A percentile compares a stretch with the other conserved stretches of the same genome.
phyloP scores from a whole-genome alignment of 2,888 invertebrate genomes.

The Oithona nana region DNA sequence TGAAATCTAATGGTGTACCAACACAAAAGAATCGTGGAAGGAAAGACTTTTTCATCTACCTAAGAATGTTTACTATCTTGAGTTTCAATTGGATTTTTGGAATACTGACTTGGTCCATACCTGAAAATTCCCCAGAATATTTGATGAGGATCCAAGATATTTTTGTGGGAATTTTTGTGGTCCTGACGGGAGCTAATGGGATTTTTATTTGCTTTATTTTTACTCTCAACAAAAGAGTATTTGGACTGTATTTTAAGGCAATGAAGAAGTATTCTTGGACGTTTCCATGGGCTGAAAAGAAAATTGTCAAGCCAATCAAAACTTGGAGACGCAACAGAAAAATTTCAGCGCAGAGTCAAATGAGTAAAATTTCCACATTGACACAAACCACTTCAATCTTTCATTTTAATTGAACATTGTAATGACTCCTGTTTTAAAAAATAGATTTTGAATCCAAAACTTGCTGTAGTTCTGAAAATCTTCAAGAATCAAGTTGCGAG shows the following conservation, averaged over 20 bases:
- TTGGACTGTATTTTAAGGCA: conserved; percentile 10
- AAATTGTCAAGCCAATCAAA: background rate
- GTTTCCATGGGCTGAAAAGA: too few relatives aligned
- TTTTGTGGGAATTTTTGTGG: conserved; percentile 23
- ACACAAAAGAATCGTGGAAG: conserved; percentile 16
- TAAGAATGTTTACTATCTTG: conserved; percentile 23
- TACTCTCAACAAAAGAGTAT: conserved; percentile 21
- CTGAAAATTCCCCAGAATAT: background rate
- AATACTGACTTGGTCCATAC: conserved; percentile 20
- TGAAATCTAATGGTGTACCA: conserved; percentile 1
- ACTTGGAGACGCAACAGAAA: background rate
- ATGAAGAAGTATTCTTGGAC: too few relatives aligned
- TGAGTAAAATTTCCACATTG: background rate
- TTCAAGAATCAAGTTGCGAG: too few relatives aligned
- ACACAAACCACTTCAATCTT: background rate
- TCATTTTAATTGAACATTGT: too few relatives aligned
- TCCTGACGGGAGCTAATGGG: conserved; percentile 23
- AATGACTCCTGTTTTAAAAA: too few relatives aligned
- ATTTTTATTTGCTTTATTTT: conserved; percentile 23
- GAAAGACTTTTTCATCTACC: conserved; percentile 22
- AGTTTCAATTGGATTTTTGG: conserved; percentile 25
- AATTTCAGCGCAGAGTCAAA: background rate
- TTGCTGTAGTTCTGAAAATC: too few relatives aligned
- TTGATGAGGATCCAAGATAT: conserved; percentile 12
- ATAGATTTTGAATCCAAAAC: too few relatives aligned